These are phyloP conservation scores for Scolopax bukidnonensis DNA, from an alignment of 2,797 vertebrate genomes.

Conservation along the genomic window DNA sequence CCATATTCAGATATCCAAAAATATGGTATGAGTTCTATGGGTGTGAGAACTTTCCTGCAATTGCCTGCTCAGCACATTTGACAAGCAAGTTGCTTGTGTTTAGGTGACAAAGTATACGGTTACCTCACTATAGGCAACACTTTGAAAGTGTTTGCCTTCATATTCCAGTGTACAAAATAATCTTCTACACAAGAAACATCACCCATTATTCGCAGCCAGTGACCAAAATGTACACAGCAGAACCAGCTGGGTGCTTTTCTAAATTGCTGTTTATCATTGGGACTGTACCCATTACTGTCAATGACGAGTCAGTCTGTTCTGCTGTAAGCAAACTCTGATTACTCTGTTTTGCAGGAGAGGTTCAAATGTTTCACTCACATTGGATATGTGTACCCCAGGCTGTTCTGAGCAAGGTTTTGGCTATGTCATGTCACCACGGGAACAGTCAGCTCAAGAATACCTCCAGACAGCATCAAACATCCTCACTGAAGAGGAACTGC, in stretches of 20 bases:
- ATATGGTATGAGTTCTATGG: not conserved
- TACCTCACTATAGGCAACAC: not conserved
- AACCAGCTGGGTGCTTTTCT: not conserved
- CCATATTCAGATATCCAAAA: not conserved
- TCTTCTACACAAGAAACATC: not conserved
- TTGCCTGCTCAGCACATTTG: not conserved
- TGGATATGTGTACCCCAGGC: conserved; percentile 98
- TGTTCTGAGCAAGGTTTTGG: conserved; percentile 92
- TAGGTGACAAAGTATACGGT: not conserved
- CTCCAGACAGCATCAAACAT: conserved; percentile 88
- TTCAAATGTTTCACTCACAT: conserved; percentile 96
- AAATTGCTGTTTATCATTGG: not conserved
- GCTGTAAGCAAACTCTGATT: not conserved
- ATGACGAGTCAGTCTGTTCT: not conserved
- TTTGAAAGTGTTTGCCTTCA: not conserved
- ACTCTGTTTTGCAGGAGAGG: conserved; percentile 85
- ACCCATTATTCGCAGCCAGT: not conserved
- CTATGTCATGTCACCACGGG: conserved; percentile 91
- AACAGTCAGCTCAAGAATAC: conserved; percentile 92
- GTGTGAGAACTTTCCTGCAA: not conserved
- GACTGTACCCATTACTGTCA: not conserved
- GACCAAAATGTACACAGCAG: not conserved
- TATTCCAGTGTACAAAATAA: not conserved
- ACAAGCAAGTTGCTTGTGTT: not conserved
- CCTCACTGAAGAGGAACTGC: conserved; percentile 88